Percentiles rank a stretch among this genome's conserved stretches.
Conservation (phyloP, 1,140 invertebrate species). For the Drosophila burlai region DNA sequence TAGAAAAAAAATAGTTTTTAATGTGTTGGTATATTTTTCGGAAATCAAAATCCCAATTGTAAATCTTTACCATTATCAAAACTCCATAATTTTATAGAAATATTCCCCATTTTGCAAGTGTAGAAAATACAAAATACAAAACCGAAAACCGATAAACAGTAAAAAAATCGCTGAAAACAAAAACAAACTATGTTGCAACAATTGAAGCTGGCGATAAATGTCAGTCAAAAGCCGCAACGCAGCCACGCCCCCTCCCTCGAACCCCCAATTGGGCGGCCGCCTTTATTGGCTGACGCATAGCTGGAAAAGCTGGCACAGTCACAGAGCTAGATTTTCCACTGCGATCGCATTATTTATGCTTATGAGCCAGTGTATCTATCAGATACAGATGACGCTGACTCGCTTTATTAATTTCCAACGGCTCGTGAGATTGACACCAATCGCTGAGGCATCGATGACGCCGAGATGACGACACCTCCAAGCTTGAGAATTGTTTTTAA, state of each 20-base stretch:
- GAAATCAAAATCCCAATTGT: background rate
- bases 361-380: slow-evolving; percentile 73
- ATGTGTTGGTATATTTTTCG: background rate
- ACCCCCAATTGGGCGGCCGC: background rate
- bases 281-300: slow-evolving; percentile 67
- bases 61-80: background rate
- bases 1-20: background rate
- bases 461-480: slow-evolving; percentile 25
- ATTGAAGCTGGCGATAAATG: slow-evolving; percentile 76
- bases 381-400: slow-evolving; percentile 53
- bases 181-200: slow-evolving; percentile 63
- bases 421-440: slow-evolving; percentile 68
- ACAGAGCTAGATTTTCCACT: slow-evolving; percentile 67
- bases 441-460: slow-evolving; percentile 36
- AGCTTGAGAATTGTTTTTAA: slow-evolving; percentile 22
- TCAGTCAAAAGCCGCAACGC: slow-evolving; percentile 66
- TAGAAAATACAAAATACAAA: slow-evolving; percentile 32
- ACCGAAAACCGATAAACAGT: slow-evolving; percentile 31
- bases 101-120: background rate
- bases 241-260: slow-evolving; percentile 52
- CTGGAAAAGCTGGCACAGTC: slow-evolving; percentile 43
- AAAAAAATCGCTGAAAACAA: slow-evolving; percentile 34
- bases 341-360: slow-evolving; percentile 78
- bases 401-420: slow-evolving; percentile 65
- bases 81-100: background rate